Evolutionary conservation across 2,888 invertebrate genomes (phyloP).

Genomic region (Spilosoma lubricipeda): DNA sequence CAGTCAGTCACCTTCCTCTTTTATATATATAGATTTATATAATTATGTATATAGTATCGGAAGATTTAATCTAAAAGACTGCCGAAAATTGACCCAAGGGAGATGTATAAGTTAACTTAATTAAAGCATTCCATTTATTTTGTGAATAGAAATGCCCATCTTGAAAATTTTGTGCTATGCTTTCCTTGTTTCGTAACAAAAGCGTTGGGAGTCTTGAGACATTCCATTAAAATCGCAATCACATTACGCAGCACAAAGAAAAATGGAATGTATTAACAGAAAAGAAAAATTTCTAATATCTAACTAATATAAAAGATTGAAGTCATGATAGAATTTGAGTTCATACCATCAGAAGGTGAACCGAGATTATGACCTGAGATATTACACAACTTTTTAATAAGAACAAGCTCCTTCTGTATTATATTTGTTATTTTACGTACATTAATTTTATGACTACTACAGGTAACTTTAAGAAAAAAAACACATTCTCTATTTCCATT

Average conservation of each 20-base stretch:
- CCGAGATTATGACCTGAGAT: too few species aligned
- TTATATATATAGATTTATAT: too few species aligned
- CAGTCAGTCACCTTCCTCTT: too few species aligned
- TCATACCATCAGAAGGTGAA: not conserved
- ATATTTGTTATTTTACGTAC: too few species aligned
- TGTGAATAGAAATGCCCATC: constrained; percentile 2
- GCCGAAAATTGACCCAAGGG: not conserved
- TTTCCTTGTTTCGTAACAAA: constrained; percentile 21
- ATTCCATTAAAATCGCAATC: constrained; percentile 36
- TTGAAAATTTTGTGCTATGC: constrained; percentile 12
- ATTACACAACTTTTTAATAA: too few species aligned
- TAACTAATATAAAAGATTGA: not conserved
- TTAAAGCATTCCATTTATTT: constrained; percentile 13
- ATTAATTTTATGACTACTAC: too few species aligned
- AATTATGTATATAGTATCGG: not conserved
- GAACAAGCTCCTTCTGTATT: too few species aligned
- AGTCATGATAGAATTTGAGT: constrained; percentile 17
- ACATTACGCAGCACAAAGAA: constrained; percentile 25
- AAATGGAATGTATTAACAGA: not conserved
- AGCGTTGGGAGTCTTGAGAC: constrained; percentile 22
- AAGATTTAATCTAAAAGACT: not conserved
- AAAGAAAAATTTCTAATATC: not conserved
- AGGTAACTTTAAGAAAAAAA: too few species aligned
- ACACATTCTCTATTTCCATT: not conserved
- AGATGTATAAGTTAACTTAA: constrained; percentile 9